Percentiles rank a stretch among this genome's conserved stretches.
phyloP scores from a whole-genome alignment of 35 echinoderm and acorn worm species.

The Hemicentrotus pulcherrimus region DNA sequence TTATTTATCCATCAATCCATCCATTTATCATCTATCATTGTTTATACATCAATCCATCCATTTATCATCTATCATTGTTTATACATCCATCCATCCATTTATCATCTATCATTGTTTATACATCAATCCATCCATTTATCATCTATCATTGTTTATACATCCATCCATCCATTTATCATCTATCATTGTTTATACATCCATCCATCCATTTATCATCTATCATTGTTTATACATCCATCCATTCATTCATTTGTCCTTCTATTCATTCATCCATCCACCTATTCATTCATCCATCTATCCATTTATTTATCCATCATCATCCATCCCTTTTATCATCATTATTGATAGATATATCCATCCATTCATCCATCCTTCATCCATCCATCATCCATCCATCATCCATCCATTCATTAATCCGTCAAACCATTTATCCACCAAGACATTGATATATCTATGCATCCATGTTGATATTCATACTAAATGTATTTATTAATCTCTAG shows the following conservation, averaged over 20 bases:
- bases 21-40: neutral
- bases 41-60: neutral
- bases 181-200: neutral
- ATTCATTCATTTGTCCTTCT: neutral
- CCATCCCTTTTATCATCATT: too few relatives aligned
- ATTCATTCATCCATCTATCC: too few relatives aligned
- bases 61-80: neutral
- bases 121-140: neutral
- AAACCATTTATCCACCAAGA: too few relatives aligned
- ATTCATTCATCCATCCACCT: neutral
- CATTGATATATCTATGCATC: too few relatives aligned
- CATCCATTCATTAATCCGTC: too few relatives aligned
- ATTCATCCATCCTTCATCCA: neutral
- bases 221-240: neutral
- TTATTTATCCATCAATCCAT: neutral
- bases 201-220: neutral
- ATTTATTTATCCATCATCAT: neutral
- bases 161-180: neutral
- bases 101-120: neutral
- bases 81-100: neutral
- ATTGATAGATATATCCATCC: too few relatives aligned
- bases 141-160: neutral
- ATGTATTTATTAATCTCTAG: too few relatives aligned
- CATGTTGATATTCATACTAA: too few relatives aligned
- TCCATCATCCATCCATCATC: too few relatives aligned